A percentile compares a stretch with the other conserved stretches of the same genome.
These are phyloP conservation scores for Dipodomys stephensi DNA, from an alignment of 2,113 vertebrate species.

Conservation along the genomic window DNA sequence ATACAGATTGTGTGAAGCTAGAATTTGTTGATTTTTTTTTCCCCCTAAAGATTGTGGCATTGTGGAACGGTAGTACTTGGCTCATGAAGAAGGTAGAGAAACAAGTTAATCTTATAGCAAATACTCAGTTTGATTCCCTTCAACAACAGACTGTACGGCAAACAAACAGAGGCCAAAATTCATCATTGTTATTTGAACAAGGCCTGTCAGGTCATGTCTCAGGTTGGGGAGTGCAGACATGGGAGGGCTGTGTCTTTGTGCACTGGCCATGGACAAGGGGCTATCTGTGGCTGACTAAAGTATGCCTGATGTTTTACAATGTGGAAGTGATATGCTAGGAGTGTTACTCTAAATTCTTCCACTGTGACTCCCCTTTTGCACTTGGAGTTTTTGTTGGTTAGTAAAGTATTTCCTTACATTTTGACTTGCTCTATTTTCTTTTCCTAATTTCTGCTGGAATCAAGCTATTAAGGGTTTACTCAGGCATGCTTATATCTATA, in stretches of 20 bases:
- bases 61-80: neutral
- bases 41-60: neutral
- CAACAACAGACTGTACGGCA: neutral
- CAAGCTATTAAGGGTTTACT: constrained; percentile 42
- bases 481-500: neutral
- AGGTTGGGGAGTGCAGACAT: neutral
- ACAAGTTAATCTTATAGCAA: neutral
- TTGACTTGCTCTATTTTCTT: constrained; percentile 31
- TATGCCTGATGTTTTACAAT: constrained; percentile 4
- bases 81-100: neutral
- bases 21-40: neutral
- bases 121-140: neutral
- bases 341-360: neutral
- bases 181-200: constrained; percentile 31
- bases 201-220: constrained; percentile 47
- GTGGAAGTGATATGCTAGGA: neutral
- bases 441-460: neutral
- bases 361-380: neutral
- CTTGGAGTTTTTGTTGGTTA: neutral
- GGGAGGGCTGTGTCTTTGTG: constrained; percentile 29
- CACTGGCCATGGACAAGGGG: constrained; percentile 16
- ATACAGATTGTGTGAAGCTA: neutral
- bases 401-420: neutral
- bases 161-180: constrained; percentile 18
- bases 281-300: neutral